These are phyloP conservation scores for Zoanthus sansibaricus DNA, from an alignment of 92 coral and sea anemone species.

Conservation along the genomic window DNA sequence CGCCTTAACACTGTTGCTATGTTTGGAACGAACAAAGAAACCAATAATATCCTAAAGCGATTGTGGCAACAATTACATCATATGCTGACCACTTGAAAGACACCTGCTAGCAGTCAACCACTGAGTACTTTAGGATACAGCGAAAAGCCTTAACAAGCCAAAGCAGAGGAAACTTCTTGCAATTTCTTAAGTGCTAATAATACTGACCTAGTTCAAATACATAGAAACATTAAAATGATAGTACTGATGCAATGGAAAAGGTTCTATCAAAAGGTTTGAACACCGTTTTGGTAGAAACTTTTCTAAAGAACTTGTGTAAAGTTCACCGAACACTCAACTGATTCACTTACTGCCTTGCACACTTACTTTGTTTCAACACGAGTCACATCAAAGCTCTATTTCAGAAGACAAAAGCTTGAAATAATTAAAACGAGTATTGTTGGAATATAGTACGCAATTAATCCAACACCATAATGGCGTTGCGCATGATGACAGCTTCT, in stretches of 20 bases:
- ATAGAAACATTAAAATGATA: neutral
- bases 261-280: slow-evolving; percentile 33
- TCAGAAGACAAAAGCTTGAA: slow-evolving; percentile 27
- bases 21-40: slow-evolving; percentile 64
- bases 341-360: slow-evolving; percentile 25
- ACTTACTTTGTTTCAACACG: slow-evolving; percentile 15
- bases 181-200: neutral
- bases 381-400: neutral
- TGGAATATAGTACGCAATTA: slow-evolving; percentile 25
- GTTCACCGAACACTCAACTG: slow-evolving; percentile 22
- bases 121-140: neutral
- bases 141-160: neutral
- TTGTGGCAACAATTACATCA: slow-evolving; percentile 44
- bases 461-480: neutral
- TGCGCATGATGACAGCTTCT: slow-evolving; percentile 1
- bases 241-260: slow-evolving; percentile 9
- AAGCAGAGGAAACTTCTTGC: neutral
- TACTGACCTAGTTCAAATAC: too few relatives aligned
- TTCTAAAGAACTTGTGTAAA: slow-evolving; percentile 15
- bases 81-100: slow-evolving; percentile 18
- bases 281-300: neutral
- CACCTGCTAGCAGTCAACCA: neutral
- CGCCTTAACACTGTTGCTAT: slow-evolving; percentile 25
- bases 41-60: slow-evolving; percentile 30
- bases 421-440: slow-evolving; percentile 17